These are phyloP conservation scores for Prunella fulvescens DNA, from an alignment of 2,113 vertebrate genomes.

Conservation along the genomic window DNA sequence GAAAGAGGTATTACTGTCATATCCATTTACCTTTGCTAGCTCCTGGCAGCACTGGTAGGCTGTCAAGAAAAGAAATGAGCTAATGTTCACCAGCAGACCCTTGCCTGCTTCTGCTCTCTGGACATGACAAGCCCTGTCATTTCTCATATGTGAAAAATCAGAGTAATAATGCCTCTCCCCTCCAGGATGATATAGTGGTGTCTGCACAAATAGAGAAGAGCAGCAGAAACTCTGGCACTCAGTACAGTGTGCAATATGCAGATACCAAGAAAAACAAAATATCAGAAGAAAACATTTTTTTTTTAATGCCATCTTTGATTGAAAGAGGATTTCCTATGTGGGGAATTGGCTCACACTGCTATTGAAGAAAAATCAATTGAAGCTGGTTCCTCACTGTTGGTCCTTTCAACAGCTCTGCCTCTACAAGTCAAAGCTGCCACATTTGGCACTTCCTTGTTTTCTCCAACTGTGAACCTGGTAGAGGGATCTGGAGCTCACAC, in stretches of 20 bases:
- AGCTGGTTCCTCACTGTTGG: neutral
- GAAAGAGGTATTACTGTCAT: slow-evolving; percentile 1
- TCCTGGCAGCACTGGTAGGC: slow-evolving; percentile 2
- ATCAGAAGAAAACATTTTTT: neutral
- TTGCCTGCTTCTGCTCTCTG: neutral
- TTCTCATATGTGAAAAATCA: slow-evolving; percentile 41
- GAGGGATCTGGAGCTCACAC: neutral
- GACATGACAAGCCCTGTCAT: slow-evolving; percentile 46
- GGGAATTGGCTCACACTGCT: neutral
- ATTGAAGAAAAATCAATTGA: neutral
- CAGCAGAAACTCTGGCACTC: neutral
- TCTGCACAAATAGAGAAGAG: neutral
- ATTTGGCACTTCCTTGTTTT: neutral
- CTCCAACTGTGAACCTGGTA: neutral
- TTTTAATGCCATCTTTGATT: neutral
- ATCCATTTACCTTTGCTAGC: slow-evolving; percentile 12
- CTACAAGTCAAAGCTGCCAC: neutral
- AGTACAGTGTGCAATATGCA: neutral
- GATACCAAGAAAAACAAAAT: neutral
- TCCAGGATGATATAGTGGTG: neutral
- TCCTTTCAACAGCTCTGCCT: neutral
- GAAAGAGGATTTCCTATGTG: neutral
- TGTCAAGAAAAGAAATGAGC: slow-evolving; percentile 25
- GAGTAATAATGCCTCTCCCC: neutral
- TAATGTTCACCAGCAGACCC: slow-evolving; percentile 38